Base-by-base conservation (phyloP, 2,113 vertebrate species). In the Pygathrix nemaeus region DNA sequence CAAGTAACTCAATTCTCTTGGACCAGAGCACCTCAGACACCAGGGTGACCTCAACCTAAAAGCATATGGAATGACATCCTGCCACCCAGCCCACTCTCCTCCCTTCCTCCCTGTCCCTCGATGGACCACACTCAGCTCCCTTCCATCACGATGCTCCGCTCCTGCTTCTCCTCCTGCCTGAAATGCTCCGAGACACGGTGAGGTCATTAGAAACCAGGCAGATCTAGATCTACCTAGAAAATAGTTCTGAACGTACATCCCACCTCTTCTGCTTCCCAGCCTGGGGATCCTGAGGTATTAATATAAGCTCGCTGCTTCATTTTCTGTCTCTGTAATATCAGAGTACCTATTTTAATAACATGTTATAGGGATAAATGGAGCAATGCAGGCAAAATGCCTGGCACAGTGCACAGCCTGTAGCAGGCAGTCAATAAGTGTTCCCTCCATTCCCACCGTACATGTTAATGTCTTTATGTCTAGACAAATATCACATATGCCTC, bases 31-130 rank as follows among this genome's bases (percentile, higher is more conserved):
- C 43, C 73, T 94, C 89, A 45, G 73, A 93, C 68, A 84, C 72
- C 73, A 78, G 64, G 66, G 70, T 97, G 94, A 96, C 95, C 87
- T 97, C 72, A 88, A 11, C 75, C 50, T 40, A 66, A 86, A 38
- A 75, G 79, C 50, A 50, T 64, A 17, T 11, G 18, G n/a, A 90
- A 64, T 11, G 50, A 84, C 80, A 78, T 30, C 57, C 80, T 55
- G 80, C 50, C 38, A 23, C 61, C 76, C 81, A 92, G 32, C 30
- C 40, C 1, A 12, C 50, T 59, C 48, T 64, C 82, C 30, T 89
- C n/a, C n/a, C 25, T 78, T 48, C 43, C 43, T 48, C 48, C 76
- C 18, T n/a, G 23, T 11, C 4, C 45, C 38, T 70, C 59, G 1
- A 25, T 27, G 88, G 50, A 61, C 50, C 66, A 79, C 13, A 32